Evolutionary conservation across 2,888 invertebrate genomes (phyloP), one percentile per base, ranked within the genome.

Genomic region (Girardia tigrina): DNA sequence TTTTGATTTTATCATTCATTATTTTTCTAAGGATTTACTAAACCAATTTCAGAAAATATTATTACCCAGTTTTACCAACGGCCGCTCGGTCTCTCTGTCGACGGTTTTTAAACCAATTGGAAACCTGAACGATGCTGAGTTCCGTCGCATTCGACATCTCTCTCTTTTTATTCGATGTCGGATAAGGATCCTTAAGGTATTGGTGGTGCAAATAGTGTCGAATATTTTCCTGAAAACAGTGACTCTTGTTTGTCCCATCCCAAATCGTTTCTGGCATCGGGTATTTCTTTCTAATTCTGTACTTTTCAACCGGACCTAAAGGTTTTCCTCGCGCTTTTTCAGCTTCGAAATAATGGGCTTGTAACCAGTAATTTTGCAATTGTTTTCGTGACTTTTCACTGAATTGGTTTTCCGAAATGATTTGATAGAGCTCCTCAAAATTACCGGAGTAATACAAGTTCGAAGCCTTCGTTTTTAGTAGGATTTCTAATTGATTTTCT

Each of bases 51-150:
- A 16, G 16, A 36, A 36, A 36, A 36, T 36, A 36, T 56, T 20
- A 56, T 56, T 8, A 56, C 56, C 56, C 23, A 16, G n/a, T 56
- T 56, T 56, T 56, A 56, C 56, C 56, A 56, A 56, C 23, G n/a
- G 56, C 56, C 6, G 93, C 92, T 80, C 97, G 87, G 85, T 97
- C 97, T 79, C 97, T 86, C 85, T 97, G 95, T 82, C 97, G 87
- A 80, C 97, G 88, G 85, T 97, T 97, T 86, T 97, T 97, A 87
- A 97, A 97, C 95, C 95, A 95, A 88, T 95, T 94, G 84, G 91
- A 91, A 89, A 88, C 92, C 81, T 86, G 94, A 77, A 94, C 94
- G 78, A 93, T 92, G 75, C 94, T 94, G 77, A 95, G 88, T 73
- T 94, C 94, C 0, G 95, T 95, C 28, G 90, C 91, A 85, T 94